Evolutionary conservation across 2,113 vertebrate genomes (phyloP).

Genomic region (Tricholaema leucomelas): DNA sequence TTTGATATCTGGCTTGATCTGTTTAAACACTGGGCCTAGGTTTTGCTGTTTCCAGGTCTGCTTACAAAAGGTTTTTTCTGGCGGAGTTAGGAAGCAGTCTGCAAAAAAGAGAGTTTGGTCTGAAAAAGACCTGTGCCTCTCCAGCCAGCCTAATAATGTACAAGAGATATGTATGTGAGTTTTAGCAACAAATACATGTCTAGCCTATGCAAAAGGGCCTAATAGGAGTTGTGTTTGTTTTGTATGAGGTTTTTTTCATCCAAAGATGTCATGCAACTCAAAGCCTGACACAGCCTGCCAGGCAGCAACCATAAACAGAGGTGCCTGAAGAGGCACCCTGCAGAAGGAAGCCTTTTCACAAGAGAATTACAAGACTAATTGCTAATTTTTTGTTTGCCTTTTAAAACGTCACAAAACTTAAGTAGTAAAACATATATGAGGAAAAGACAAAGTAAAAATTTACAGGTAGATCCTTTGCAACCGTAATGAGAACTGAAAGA

Average conservation of each 20-base stretch:
- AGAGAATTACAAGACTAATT: not conserved
- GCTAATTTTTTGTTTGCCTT: not conserved
- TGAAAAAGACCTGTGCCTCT: not conserved
- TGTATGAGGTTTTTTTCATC: not conserved
- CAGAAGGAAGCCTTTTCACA: not conserved
- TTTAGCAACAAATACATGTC: not conserved
- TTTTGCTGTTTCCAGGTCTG: not conserved
- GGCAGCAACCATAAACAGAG: not conserved
- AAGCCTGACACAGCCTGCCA: not conserved
- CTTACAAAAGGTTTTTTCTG: not conserved
- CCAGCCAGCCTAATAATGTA: not conserved
- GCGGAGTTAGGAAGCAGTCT: not conserved
- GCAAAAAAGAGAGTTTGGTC: not conserved
- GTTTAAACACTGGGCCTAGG: not conserved
- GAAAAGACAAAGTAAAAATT: not conserved
- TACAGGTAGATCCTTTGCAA: not conserved
- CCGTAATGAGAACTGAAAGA: not conserved
- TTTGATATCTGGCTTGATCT: not conserved
- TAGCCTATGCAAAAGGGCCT: not conserved
- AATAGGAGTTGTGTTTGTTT: not conserved
- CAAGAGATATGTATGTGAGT: not conserved
- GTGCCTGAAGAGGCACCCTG: not conserved
- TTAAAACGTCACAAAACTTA: not conserved
- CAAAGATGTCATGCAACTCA: not conserved
- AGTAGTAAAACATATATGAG: not conserved